Evolutionary conservation across 2,888 invertebrate genomes (phyloP).

Genomic region (Leucania comma): DNA sequence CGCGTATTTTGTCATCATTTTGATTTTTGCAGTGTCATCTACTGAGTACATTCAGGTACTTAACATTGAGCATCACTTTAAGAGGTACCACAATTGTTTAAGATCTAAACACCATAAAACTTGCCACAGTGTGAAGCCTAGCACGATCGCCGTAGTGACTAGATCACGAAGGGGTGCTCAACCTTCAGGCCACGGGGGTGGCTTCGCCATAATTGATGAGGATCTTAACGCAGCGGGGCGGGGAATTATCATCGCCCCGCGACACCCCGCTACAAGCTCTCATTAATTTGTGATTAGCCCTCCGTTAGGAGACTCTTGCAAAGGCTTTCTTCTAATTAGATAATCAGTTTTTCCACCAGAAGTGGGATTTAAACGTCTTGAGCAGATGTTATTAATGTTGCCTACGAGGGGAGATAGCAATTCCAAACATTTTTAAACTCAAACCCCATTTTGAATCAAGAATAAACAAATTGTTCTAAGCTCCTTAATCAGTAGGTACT

Average conservation of each 20-base stretch:
- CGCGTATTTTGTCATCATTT: background rate
- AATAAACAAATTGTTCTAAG: constrained; percentile 48
- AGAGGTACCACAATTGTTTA: background rate
- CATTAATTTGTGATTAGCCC: constrained; percentile 90
- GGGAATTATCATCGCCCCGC: constrained; percentile 87
- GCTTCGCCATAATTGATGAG: constrained; percentile 89
- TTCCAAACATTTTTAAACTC: constrained; percentile 42
- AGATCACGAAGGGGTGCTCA: constrained; percentile 75
- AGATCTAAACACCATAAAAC: constrained; percentile 3
- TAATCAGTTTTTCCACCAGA: constrained; percentile 84
- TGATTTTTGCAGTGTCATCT: background rate
- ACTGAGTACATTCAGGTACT: too few relatives aligned
- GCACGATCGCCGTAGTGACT: constrained; percentile 59
- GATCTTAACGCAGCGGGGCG: constrained; percentile 90
- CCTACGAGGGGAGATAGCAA: constrained; percentile 58
- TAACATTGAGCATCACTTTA: background rate
- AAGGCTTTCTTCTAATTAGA: constrained; percentile 87
- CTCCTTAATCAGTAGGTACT: constrained; percentile 19
- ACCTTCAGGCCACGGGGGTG: constrained; percentile 75
- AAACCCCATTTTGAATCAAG: constrained; percentile 31
- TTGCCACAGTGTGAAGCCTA: constrained; percentile 43
- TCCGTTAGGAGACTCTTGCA: constrained; percentile 83
- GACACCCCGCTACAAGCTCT: constrained; percentile 86
- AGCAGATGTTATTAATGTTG: constrained; percentile 77
- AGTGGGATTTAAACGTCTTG: constrained; percentile 74